Base-by-base conservation (phyloP, 2,113 vertebrate species). In the Cyanistes caeruleus region DNA sequence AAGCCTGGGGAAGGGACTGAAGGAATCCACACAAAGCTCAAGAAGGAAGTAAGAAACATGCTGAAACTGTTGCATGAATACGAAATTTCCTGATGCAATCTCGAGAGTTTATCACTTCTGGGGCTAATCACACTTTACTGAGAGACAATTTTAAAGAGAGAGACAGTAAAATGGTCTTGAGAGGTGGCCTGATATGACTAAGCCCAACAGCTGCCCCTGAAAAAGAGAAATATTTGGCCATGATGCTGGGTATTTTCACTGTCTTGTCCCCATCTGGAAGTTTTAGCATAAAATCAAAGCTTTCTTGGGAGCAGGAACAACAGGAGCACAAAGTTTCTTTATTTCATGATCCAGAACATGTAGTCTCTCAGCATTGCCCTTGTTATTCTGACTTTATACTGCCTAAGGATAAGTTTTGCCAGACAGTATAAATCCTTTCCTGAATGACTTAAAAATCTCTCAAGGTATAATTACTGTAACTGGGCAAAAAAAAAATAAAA, bases 181-280 rank as follows among this genome's bases (percentile, higher is more conserved):
- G 25, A 17, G 11, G 23, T 59, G 18, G 25, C 20, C 59, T 84
- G 78, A 24, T 30, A 60, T 0, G 0, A 67, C 8, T 23, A 43
- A 91, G 63, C 33, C 58, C 30, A 70, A 18, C 7, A 75, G 48
- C 9, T 27, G 9, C 18, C 60, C 76, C 35, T 73, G 19, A 78
- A 63, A 18, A 49, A 35, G 15, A 58, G 10, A 67, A 82, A n/a
- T 69, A 41, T 28, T 56, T 83, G 86, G 23, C 27, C 35, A 18
- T 25, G 13, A 49, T 20, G n/a, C 21, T n/a, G 48, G 8, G 39
- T 12, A 39, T 39, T 39, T 39, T 39, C 39, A 39, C 39, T 39
- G 39, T 39, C 39, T 39, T 39, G 39, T 39, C 39, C 39, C 39
- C 14, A 72, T 21, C 2, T 62, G 37, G 22, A 90, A 60, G 37